Evolutionary conservation across 2,113 vertebrate species (phyloP).

Genomic region (Dipodomys stephensi): DNA sequence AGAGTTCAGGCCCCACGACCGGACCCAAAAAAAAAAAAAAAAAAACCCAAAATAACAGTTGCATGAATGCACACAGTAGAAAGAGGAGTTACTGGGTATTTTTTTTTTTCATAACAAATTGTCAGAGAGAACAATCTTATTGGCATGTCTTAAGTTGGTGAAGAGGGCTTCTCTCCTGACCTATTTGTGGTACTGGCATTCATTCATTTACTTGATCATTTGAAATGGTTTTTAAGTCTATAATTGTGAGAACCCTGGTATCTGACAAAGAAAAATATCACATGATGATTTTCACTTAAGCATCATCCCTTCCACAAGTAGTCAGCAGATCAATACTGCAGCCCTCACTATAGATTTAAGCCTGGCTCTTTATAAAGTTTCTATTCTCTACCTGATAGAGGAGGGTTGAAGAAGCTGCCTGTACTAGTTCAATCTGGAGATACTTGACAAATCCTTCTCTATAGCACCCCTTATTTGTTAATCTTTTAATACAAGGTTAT

Average conservation of each 20-base stretch:
- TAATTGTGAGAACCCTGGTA: not conserved
- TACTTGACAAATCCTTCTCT: not conserved
- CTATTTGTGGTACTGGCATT: not conserved
- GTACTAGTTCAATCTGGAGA: not conserved
- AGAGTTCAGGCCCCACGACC: too few relatives aligned
- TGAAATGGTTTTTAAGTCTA: conserved; percentile 34
- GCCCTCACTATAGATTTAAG: conserved; percentile 44
- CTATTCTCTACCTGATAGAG: conserved; percentile 51
- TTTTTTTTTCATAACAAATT: conserved; percentile 46
- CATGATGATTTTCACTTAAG: conserved; percentile 41
- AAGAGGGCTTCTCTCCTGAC: not conserved
- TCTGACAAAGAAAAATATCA: conserved; percentile 59
- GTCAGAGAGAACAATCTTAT: not conserved
- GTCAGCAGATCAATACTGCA: conserved; percentile 42
- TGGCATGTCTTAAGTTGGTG: conserved; percentile 41
- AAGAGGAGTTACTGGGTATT: not conserved
- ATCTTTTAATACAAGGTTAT: conserved; percentile 54
- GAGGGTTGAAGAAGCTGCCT: not conserved
- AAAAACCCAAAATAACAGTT: not conserved
- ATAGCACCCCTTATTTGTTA: not conserved
- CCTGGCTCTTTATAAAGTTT: conserved; percentile 39
- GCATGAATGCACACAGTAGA: not conserved
- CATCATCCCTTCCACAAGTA: conserved; percentile 38
- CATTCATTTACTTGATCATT: conserved; percentile 50
- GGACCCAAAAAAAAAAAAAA: too few relatives aligned